A percentile compares a stretch with the other conserved stretches of the same genome.
phyloP scores from a whole-genome alignment of 2,888 invertebrate genomes.

The Arenicola marina region DNA sequence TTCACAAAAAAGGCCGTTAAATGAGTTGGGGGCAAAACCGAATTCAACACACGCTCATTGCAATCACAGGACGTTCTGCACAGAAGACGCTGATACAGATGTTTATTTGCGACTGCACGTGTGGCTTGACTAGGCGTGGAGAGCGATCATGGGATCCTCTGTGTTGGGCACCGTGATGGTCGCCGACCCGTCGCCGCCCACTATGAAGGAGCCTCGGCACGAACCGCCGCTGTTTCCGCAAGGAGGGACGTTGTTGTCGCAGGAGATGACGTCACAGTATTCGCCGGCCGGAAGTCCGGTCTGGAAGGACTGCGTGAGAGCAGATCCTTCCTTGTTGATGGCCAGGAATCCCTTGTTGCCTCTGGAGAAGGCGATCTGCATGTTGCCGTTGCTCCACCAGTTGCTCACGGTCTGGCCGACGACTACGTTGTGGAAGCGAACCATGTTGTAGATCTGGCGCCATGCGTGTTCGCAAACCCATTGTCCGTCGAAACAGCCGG shows the following conservation, averaged over 20 bases:
- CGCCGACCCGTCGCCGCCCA: constrained; percentile 68
- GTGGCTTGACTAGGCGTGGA: not conserved
- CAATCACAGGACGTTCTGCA: too few relatives aligned
- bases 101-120: too few relatives aligned
- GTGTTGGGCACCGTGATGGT: constrained; percentile 64
- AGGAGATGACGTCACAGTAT: constrained; percentile 58
- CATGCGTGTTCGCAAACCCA: constrained; percentile 60
- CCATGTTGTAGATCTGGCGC: constrained; percentile 55
- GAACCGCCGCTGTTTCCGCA: constrained; percentile 18
- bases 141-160: constrained; percentile 49
- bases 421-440: constrained; percentile 50
- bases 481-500: constrained; percentile 39
- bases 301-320: constrained; percentile 44
- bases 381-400: constrained; percentile 45
- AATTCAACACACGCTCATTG: too few relatives aligned
- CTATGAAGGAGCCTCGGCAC: constrained; percentile 62
- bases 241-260: constrained; percentile 29
- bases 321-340: constrained; percentile 46
- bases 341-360: constrained; percentile 55
- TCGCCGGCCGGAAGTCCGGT: constrained; percentile 55
- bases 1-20: too few relatives aligned
- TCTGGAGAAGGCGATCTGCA: constrained; percentile 52
- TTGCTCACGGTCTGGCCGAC: constrained; percentile 42
- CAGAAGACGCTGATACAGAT: too few relatives aligned
- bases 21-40: too few relatives aligned